Percentiles rank a stretch among this genome's conserved stretches.
phyloP scores from a whole-genome alignment of 2,113 vertebrate species.

The Catagonus wagneri region DNA sequence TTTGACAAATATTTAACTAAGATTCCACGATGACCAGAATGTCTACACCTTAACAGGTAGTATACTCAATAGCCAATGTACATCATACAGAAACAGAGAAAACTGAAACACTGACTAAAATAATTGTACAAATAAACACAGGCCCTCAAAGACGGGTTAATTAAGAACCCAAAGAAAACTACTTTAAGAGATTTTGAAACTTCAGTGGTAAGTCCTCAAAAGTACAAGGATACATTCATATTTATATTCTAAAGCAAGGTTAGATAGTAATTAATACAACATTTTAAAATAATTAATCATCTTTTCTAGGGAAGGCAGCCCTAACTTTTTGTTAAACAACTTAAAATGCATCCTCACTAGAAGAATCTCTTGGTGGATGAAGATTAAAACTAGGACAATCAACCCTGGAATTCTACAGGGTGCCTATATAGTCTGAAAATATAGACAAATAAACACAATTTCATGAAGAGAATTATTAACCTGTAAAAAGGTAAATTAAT shows the following conservation, averaged over 20 bases:
- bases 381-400: background rate
- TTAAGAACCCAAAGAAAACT: slow-evolving; percentile 34
- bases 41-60: background rate
- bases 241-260: background rate
- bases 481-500: background rate
- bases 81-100: background rate
- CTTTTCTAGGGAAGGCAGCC: background rate
- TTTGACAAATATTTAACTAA: slow-evolving; percentile 45
- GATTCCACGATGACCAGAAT: background rate
- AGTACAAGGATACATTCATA: slow-evolving; percentile 10
- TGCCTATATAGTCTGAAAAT: background rate
- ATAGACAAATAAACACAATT: background rate
- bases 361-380: background rate
- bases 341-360: background rate
- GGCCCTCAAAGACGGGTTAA: background rate
- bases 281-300: slow-evolving; percentile 31
- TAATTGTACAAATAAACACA: slow-evolving; percentile 4
- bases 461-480: background rate
- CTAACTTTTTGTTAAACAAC: background rate
- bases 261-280: background rate
- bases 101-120: background rate
- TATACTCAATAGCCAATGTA: background rate
- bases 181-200: background rate
- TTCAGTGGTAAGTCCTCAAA: background rate
- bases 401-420: background rate